Percentiles rank a stretch among this genome's conserved stretches.
Conservation (phyloP, 2,888 invertebrate genomes). For the Elmis aenea region DNA sequence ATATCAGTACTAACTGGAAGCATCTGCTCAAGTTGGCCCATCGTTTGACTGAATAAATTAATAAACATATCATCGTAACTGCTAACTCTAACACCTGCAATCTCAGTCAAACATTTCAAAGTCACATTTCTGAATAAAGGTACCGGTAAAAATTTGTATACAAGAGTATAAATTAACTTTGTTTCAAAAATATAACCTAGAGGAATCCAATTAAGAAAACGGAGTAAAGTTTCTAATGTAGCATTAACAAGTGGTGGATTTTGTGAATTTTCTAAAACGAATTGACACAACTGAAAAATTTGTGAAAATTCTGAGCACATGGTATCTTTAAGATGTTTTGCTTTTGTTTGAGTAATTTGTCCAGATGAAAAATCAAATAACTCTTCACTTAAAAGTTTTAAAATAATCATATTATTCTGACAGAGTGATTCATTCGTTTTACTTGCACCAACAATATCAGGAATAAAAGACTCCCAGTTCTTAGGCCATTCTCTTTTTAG, state of each 20-base stretch:
- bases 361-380: slow-evolving; percentile 98
- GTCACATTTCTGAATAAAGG: slow-evolving; percentile 98
- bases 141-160: slow-evolving; percentile 95
- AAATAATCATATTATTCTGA: slow-evolving; percentile 99
- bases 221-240: slow-evolving; percentile 90
- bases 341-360: slow-evolving; percentile 97
- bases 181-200: slow-evolving; percentile 99
- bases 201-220: slow-evolving; percentile 99
- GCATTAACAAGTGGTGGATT: slow-evolving; percentile 94
- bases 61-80: slow-evolving; percentile 93
- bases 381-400: slow-evolving; percentile 96
- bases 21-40: slow-evolving; percentile 89
- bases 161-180: slow-evolving; percentile 87
- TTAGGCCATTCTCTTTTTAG: slow-evolving; percentile 99
- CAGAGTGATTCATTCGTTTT: slow-evolving; percentile 98
- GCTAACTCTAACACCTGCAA: slow-evolving; percentile 84
- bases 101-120: slow-evolving; percentile 96
- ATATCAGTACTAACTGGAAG: slow-evolving; percentile 88
- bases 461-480: slow-evolving; percentile 98
- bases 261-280: slow-evolving; percentile 96
- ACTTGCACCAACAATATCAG: slow-evolving; percentile 98
- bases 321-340: slow-evolving; percentile 97
- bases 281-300: slow-evolving; percentile 96
- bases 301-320: slow-evolving; percentile 99
- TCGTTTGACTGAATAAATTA: slow-evolving; percentile 83